Evolutionary conservation across 2,113 vertebrate species (phyloP).

Genomic region (Theristicus caerulescens): DNA sequence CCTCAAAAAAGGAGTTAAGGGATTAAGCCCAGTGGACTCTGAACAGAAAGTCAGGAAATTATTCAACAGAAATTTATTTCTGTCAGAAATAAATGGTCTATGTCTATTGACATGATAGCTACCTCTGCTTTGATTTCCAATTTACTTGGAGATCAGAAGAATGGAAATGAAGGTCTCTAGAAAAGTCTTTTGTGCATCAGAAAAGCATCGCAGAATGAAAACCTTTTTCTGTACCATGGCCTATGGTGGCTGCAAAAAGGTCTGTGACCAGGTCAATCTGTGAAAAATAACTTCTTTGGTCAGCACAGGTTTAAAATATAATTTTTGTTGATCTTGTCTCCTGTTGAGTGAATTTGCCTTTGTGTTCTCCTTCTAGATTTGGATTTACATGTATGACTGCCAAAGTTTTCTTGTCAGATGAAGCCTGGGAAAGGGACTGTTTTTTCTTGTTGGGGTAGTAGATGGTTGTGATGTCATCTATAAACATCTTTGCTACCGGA

Average conservation of each 20-base stretch:
- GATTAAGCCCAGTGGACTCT: neutral
- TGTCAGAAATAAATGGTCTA: neutral
- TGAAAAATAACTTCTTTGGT: neutral
- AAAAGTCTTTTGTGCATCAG: neutral
- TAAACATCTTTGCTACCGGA: neutral
- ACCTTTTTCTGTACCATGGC: neutral
- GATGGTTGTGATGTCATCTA: neutral
- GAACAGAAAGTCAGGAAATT: neutral
- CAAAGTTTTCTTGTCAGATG: neutral
- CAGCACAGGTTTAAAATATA: neutral
- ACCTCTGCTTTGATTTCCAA: neutral
- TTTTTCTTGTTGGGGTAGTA: neutral
- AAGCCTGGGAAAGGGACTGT: neutral
- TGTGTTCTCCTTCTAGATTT: neutral
- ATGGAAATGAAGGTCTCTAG: neutral
- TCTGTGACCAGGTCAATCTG: neutral
- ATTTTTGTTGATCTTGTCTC: neutral
- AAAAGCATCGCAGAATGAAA: neutral
- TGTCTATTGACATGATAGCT: neutral
- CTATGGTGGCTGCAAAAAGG: neutral
- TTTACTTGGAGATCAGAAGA: neutral
- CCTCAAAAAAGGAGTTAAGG: neutral
- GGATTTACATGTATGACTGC: neutral
- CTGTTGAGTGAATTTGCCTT: neutral
- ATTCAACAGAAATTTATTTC: too few species aligned